A percentile compares a stretch with the other conserved stretches of the same genome.
Evolutionary conservation across 92 coral and sea anemone species (phyloP).

Genomic region (Paragorgia papillata): DNA sequence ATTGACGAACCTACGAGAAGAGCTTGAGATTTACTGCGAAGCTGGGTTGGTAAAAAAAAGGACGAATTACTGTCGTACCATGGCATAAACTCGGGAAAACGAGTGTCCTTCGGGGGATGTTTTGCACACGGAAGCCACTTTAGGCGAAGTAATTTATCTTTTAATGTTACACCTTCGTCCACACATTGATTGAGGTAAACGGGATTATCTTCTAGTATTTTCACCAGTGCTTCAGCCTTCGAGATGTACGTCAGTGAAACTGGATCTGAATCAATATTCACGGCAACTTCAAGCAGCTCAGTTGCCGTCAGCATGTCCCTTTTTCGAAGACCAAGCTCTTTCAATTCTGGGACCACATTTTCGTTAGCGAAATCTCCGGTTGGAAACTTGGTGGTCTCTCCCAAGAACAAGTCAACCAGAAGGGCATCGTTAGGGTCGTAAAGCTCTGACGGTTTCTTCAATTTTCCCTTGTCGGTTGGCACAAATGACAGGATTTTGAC

Average conservation of each 20-base stretch:
- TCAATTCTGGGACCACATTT: constrained; percentile 48
- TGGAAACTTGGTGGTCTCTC: constrained; percentile 68
- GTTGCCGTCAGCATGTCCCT: constrained; percentile 18
- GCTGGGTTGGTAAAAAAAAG: constrained; percentile 64
- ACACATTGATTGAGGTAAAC: constrained; percentile 34
- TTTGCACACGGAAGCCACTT: constrained; percentile 65
- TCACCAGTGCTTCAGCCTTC: constrained; percentile 57
- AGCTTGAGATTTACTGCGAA: constrained; percentile 49
- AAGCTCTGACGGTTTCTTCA: constrained; percentile 58
- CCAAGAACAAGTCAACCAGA: constrained; percentile 60
- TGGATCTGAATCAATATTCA: constrained; percentile 11
- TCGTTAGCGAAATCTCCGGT: constrained; percentile 41
- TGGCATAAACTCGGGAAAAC: constrained; percentile 70
- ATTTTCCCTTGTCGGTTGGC: constrained; percentile 14
- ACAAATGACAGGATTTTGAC: constrained; percentile 15
- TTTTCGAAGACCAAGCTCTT: constrained; percentile 63
- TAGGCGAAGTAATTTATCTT: constrained; percentile 57
- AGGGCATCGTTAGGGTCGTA: constrained; percentile 65
- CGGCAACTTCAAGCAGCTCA: constrained; percentile 32
- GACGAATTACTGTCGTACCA: constrained; percentile 55
- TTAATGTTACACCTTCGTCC: constrained; percentile 20
- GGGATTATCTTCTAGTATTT: constrained; percentile 53
- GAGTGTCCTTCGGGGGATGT: constrained; percentile 39
- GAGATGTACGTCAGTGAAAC: constrained; percentile 11
- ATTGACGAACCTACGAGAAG: constrained; percentile 67